Evolutionary conservation across 2,888 invertebrate species (phyloP), one percentile per base, ranked within the genome.

Genomic region (Siphonodentalium dalli): DNA sequence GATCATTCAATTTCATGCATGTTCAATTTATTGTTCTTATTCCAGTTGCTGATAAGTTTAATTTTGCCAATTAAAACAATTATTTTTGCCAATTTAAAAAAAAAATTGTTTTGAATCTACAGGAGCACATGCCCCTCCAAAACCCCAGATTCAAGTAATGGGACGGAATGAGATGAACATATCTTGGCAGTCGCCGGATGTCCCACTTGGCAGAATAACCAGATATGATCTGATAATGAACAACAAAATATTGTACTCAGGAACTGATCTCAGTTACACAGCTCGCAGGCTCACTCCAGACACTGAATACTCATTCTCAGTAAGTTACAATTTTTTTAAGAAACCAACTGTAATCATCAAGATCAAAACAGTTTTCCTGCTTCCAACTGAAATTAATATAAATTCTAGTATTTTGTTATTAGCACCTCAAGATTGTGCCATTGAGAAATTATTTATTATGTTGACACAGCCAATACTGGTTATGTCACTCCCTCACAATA

Each of bases 221-320:
- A 70, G 79, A 39, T 81, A 80, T 57, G 80, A 81, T 49, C 61
- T 81, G 13, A 61, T 65, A 18, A 72, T 78, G 72, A 77, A 79
- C 51, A 73, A 73, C 13, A 74, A 72, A 43, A 66, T 69, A 6
- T 65, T 81, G 29, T 79, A 80, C 63, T 80, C 81, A 0, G 81
- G 81, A 4, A 78, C 71, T 20, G 78, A 79, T 29, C 65, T 74
- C 35, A 65, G 71, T 45, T 70, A 65, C 44, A 67, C 69, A n/a
- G 71, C 69, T 7, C 61, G 71, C 3, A 61, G 78, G 31, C 67
- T 81, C 6, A 71, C 66, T 11, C 77, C 81, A 6, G 79, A 81
- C 53, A 81, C 76, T 21, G 81, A 81, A 52, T 81, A 81, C 61
- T 67, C 67, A n/a, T 74, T 80, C 63, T 68, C 74, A 61, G 81